phyloP scores from a whole-genome alignment of 2,888 invertebrate genomes.

The Caenorhabditis japonica region DNA sequence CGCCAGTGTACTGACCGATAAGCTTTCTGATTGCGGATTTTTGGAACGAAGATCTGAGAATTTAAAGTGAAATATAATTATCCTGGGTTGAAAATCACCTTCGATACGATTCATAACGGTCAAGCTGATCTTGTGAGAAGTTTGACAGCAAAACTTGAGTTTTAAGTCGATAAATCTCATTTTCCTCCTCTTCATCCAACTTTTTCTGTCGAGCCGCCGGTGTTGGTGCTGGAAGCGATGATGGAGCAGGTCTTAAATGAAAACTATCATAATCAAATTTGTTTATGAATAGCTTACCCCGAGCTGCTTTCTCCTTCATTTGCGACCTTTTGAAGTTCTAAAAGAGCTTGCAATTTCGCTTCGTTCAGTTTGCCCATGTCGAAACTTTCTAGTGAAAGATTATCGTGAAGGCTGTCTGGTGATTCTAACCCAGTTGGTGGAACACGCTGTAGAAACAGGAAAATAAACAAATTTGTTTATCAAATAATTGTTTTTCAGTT shows the following conservation, averaged over 20 bases:
- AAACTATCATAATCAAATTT: no score
- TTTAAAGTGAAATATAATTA: neutral
- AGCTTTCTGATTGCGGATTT: constrained; percentile 79
- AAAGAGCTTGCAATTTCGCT: constrained; percentile 4
- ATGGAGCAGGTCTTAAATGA: constrained; percentile 18
- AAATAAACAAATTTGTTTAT: no score
- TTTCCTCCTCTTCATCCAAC: constrained; percentile 53
- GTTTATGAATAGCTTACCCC: no score
- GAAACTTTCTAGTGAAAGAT: constrained; percentile 22
- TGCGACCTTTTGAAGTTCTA: constrained; percentile 1
- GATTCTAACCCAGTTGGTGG: no score
- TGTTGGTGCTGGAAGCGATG: neutral
- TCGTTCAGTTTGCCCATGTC: constrained; percentile 14
- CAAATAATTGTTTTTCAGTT: no score
- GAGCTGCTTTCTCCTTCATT: neutral
- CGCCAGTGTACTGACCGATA: constrained; percentile 96
- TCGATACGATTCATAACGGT: constrained; percentile 98
- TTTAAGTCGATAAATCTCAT: constrained; percentile 61
- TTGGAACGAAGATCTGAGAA: constrained; percentile 61
- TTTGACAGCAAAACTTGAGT: constrained; percentile 84
- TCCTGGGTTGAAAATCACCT: constrained; percentile 80
- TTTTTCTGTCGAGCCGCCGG: neutral
- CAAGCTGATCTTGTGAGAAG: constrained; percentile 96
- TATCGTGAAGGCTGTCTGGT: no score
- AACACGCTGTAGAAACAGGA: no score